Evolutionary conservation across 2,888 invertebrate species (phyloP), one percentile per base, ranked within the genome.

Genomic region (Sinopyrophorus schimmeli): DNA sequence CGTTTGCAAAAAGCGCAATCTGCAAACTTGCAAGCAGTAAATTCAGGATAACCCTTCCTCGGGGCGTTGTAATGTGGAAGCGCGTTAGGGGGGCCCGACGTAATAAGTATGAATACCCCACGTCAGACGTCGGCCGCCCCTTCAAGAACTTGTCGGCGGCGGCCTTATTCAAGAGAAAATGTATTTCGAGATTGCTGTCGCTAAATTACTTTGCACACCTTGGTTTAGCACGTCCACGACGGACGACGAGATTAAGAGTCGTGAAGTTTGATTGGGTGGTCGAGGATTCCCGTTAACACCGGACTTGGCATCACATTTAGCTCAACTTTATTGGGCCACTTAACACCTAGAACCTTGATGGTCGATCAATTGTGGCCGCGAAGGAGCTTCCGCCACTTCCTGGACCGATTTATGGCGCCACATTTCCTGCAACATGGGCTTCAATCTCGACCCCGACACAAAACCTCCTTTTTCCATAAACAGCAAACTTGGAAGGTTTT

Each of bases 81-180:
- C 57, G 60, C 62, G 60, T 60, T 62, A 60, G 61, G 62, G 59
- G 60, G 67, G 64, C 69, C 67, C 67, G 70, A 71, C 69, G 67
- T 71, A 70, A 71, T 70, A 68, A 70, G 66, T 66, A 67, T 65
- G 69, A 69, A 71, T 70, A 70, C 67, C 67, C 70, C 69, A 70
- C 65, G 69, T 70, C 69, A 64, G 63, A 61, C 62, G 62, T 63
- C 62, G 64, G 66, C 59, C 47, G 54, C 57, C 60, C 57, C n/a
- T n/a, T n/a, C n/a, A n/a, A n/a, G n/a, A 56, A 58, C 54, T 59
- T 59, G 55, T 57, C 56, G 53, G 54, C 61, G 56, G 54, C 51
- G 48, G n/a, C n/a, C n/a, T 54, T 55, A 50, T 58, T 53, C 53
- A 49, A 48, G 54, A 53, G 60, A 47, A 59, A 61, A 64, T 63